A percentile compares a stretch with the other conserved stretches of the same genome.
These are phyloP conservation scores for Rhinoderma darwinii DNA, from an alignment of 2,113 vertebrate genomes.

Conservation along the genomic window DNA sequence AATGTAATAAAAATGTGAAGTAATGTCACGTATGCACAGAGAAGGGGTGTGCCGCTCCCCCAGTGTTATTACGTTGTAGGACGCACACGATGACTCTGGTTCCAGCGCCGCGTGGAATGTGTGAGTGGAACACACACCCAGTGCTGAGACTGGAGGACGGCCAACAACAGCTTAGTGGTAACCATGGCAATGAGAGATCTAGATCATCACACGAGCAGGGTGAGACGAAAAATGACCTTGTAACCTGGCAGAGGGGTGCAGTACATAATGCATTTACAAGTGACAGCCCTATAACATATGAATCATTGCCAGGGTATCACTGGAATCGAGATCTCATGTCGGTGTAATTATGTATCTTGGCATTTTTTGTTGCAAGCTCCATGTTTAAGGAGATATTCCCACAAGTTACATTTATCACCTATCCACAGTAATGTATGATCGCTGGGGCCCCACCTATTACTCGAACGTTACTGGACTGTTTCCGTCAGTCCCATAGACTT, in stretches of 20 bases:
- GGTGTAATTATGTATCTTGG: too few species aligned
- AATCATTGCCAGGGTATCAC: not conserved
- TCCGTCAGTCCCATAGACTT: too few species aligned
- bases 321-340: not conserved
- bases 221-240: not conserved
- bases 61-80: not conserved
- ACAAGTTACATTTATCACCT: too few species aligned
- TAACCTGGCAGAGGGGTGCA: not conserved
- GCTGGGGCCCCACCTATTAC: too few species aligned
- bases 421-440: too few species aligned
- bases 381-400: too few species aligned
- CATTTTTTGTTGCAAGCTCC: too few species aligned
- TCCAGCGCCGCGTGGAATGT: slow-evolving; percentile 10
- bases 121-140: not conserved
- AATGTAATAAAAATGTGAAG: slow-evolving; percentile 1
- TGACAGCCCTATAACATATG: not conserved
- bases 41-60: not conserved
- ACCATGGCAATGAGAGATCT: slow-evolving; percentile 19
- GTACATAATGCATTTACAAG: not conserved
- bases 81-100: slow-evolving; percentile 19
- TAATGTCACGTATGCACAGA: not conserved
- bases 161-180: not conserved
- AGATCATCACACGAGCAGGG: not conserved
- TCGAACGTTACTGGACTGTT: too few species aligned
- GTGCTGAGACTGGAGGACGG: not conserved